Base-by-base conservation (phyloP, 1,140 invertebrate species). In the Chironomus striatipennis region DNA sequence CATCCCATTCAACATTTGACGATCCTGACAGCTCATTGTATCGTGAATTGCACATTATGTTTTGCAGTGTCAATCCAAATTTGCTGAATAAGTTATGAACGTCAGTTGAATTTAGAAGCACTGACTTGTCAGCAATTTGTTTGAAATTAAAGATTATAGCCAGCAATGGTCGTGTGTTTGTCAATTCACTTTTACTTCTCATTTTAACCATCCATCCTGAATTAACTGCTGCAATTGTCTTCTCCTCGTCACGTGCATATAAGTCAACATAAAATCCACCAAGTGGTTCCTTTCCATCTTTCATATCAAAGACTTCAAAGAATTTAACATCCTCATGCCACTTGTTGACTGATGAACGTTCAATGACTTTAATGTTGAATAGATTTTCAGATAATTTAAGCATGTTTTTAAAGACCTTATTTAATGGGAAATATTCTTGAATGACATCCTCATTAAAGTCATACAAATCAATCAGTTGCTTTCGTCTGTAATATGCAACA, bases 1-100 rank as follows among this genome's bases (percentile, higher is more conserved):
- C 91, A 83, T 98, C 96, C 93, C 93, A 96, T 83, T 98, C 95
- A 0, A 97, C 87, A 80, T 94, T 95, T 0, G 89, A 91, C 2
- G 93, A 81, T 1, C 94, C 94, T 7, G 93, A 87, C 0, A 96
- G 86, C 81, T 96, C 93, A n/a, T 88, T 85, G 79, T 94, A 95
- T 3, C 90, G 88, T 0, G 90, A 89, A 79, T 87, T 89, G 1
- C 91, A 92, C 42, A 98, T 81, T 75, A 96, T 80, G 83, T 95
- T 90, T 78, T 96, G 91, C 8, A 98, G 82, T 0, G 88, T 86
- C 77, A 91, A 88, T 6, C 96, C 96, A 84, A 98, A 95, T 85
- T 92, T 91, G 78, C 88, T 85, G 79, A 97, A 97, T 6, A 98
- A 79, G 21, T 84, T 83, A 24, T 87, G 83, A 0, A 97, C 88